Conservation (phyloP, 2,113 vertebrate species). For the Boulengerochromis microlepis region DNA sequence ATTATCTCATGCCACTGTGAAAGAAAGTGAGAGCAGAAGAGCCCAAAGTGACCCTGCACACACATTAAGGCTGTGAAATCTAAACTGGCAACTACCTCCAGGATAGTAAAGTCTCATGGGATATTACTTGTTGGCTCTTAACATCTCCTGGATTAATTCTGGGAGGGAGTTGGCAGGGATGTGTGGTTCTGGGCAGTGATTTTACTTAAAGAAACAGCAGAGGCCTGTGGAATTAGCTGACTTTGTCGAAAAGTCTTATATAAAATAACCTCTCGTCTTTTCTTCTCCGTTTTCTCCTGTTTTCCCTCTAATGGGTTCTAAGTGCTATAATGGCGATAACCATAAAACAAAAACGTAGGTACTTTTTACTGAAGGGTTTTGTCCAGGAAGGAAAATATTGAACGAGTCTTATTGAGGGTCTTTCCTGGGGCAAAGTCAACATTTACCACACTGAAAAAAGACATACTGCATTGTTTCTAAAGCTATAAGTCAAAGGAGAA, state of each 20-base stretch:
- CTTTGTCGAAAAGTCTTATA: neutral
- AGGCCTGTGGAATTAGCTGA: slow-evolving; percentile 10
- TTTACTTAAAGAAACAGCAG: slow-evolving; percentile 1
- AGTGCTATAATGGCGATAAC: slow-evolving; percentile 11
- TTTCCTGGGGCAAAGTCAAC: slow-evolving; percentile 5
- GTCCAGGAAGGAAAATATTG: neutral
- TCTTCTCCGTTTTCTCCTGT: neutral
- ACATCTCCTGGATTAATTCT: slow-evolving; percentile 8
- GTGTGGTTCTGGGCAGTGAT: neutral
- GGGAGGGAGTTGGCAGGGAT: neutral
- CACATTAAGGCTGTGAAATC: slow-evolving; percentile 32
- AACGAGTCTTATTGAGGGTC: neutral
- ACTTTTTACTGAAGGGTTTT: neutral
- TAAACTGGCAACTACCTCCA: slow-evolving; percentile 4
- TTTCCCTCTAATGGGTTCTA: neutral
- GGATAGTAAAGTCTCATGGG: slow-evolving; percentile 20
- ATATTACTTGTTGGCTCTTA: slow-evolving; percentile 23
- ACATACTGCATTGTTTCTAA: neutral
- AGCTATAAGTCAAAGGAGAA: neutral
- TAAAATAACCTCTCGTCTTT: neutral
- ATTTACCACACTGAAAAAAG: neutral
- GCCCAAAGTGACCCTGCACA: slow-evolving; percentile 7
- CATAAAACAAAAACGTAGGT: neutral
- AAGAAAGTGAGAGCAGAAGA: neutral
- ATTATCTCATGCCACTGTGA: slow-evolving; percentile 9